A percentile compares a stretch with the other conserved stretches of the same genome.
phyloP scores from a whole-genome alignment of 2,797 vertebrate species.

The Gymnopithys bicolor region DNA sequence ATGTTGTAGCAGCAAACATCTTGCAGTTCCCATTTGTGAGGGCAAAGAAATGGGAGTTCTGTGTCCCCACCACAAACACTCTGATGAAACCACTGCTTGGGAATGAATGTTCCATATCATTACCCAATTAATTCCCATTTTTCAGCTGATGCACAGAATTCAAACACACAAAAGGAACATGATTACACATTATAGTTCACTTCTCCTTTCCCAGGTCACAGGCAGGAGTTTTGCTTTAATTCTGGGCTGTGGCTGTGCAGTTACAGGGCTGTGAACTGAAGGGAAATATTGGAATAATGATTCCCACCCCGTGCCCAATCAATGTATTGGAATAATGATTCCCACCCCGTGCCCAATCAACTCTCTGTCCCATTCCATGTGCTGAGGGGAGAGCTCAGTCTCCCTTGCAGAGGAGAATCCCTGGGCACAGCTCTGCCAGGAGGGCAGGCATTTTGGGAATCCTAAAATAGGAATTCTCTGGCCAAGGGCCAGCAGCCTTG shows the following conservation, averaged over 20 bases:
- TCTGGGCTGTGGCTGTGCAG: neutral
- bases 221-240: neutral
- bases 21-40: neutral
- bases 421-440: neutral
- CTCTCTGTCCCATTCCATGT: fast-evolving
- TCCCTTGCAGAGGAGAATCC: neutral
- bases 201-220: neutral
- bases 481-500: neutral
- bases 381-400: neutral
- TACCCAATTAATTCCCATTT: neutral
- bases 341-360: too few species aligned
- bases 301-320: neutral
- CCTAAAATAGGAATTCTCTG: neutral
- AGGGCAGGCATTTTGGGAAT: neutral
- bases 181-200: neutral
- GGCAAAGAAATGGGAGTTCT: conserved; percentile 6
- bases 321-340: neutral
- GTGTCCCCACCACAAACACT: neutral
- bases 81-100: conserved; percentile 37
- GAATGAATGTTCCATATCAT: neutral
- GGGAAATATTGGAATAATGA: neutral
- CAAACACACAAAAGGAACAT: neutral
- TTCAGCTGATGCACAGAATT: neutral
- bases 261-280: neutral
- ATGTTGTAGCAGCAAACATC: conserved; percentile 22